Evolutionary conservation across 2,888 invertebrate genomes (phyloP).

Genomic region (Rhimphoctona megacephalus): DNA sequence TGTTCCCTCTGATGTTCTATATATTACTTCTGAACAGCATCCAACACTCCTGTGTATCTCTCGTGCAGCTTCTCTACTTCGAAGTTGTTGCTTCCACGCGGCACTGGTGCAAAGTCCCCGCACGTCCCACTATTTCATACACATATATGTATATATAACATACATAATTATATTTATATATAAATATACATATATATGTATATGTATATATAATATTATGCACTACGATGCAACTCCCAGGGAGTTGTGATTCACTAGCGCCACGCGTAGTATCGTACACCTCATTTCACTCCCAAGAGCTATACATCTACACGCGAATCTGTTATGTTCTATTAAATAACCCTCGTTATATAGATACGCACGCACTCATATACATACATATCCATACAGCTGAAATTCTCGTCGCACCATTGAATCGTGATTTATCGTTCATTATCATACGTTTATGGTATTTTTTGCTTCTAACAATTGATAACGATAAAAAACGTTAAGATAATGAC

Average conservation of each 20-base stretch:
- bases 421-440: conserved; percentile 25
- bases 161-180: background rate
- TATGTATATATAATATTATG: conserved; percentile 37
- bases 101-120: conserved; percentile 58
- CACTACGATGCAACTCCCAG: conserved; percentile 42
- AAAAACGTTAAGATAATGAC: too few species aligned
- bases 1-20: conserved; percentile 6
- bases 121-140: conserved; percentile 45
- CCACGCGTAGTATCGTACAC: conserved; percentile 58
- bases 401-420: conserved; percentile 1
- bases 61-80: conserved; percentile 46
- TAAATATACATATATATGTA: background rate
- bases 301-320: conserved; percentile 37
- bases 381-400: background rate
- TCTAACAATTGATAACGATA: background rate
- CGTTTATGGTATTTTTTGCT: background rate
- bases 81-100: conserved; percentile 48
- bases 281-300: conserved; percentile 57
- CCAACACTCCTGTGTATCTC: conserved; percentile 45
- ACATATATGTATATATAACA: conserved; percentile 12
- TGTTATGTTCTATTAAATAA: conserved; percentile 41
- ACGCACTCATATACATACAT: background rate
- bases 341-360: background rate
- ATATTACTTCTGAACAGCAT: conserved; percentile 45
- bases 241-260: conserved; percentile 67